A percentile compares a stretch with the other conserved stretches of the same genome.
phyloP scores from a whole-genome alignment of 2,113 vertebrate genomes.

The Mormyrus iriodes region DNA sequence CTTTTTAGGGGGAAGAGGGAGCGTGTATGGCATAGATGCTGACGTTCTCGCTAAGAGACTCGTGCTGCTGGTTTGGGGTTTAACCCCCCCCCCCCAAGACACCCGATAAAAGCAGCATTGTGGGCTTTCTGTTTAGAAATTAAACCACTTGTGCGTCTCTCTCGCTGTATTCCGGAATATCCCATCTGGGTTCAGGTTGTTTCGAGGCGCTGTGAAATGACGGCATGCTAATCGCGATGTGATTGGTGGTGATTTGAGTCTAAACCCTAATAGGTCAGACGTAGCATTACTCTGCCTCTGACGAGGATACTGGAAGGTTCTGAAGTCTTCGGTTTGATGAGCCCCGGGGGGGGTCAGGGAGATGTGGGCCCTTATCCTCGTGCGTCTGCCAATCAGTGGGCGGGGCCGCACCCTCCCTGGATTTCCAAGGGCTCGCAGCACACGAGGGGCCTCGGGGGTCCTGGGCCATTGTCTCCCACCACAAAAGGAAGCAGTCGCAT shows the following conservation, averaged over 20 bases:
- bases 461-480: constrained; percentile 51
- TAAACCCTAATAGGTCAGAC: neutral
- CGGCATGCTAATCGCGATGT: neutral
- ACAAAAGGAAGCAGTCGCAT: constrained; percentile 60
- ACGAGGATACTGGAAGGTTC: neutral
- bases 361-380: constrained; percentile 7
- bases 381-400: constrained; percentile 30
- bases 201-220: no score
- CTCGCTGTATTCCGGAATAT: neutral
- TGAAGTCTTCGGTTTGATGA: constrained; percentile 45
- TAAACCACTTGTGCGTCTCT: neutral
- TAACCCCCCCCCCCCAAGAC: neutral
- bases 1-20: neutral
- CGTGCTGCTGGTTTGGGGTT: neutral
- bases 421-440: constrained; percentile 39
- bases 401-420: neutral
- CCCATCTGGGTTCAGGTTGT: neutral
- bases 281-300: neutral
- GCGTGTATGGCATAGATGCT: neutral
- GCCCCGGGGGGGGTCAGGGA: constrained; percentile 39
- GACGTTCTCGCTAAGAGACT: neutral
- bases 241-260: neutral
- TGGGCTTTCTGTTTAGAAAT: neutral
- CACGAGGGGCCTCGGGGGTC: constrained; percentile 49
- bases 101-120: neutral